Base-by-base conservation (phyloP, 2,113 vertebrate species). In the Cardinalis cardinalis region DNA sequence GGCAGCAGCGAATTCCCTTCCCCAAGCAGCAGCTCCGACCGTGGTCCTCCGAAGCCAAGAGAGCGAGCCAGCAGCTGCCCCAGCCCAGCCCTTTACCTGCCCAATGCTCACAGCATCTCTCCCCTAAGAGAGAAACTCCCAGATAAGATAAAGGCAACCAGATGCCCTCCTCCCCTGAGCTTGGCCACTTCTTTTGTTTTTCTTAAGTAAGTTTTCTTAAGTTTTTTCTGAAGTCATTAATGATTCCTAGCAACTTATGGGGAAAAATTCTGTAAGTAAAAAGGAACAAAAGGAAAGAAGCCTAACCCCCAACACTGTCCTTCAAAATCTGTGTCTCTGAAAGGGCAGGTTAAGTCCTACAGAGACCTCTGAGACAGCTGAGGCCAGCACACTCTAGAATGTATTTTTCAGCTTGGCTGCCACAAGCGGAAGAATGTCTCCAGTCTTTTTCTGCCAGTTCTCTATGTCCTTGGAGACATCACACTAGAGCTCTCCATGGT, bases 401-500 rank as follows among this genome's bases (percentile, higher is more conserved):
- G 98, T 98, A 82, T 99, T 99, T 96, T 98, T 99, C 82, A 99
- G 98, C 90, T 98, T 98, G 91, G 98, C 96, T 32, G 99, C 98
- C 83, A 99, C 99, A 38, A 98, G 97, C 29, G 97, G 38, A 1
- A 99, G 97, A 80, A 99, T 98, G 95, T 99, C 99, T 12, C 98
- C 98, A 0, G 98, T 98, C 95, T 99, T 99, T 64, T 98, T 98
- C 97, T 99, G 99, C 99, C 99, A 99, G 82, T 99, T 98, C 86
- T 98, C 84, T 88, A 98, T 98, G 90, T 98, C 99, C 97, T 99
- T 99, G 94, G 99, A 99, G 95, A 98, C 98, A 6, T 98, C 97
- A 3, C 98, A 99, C 98, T 99, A 99, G 69, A 99, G 97, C 95
- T 99, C 98, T 25, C 99, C 98, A 0, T 99, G 99, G 28, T 98